Base-by-base conservation (phyloP, 2,797 vertebrate species). In the Pseudomugil gertrudae region DNA sequence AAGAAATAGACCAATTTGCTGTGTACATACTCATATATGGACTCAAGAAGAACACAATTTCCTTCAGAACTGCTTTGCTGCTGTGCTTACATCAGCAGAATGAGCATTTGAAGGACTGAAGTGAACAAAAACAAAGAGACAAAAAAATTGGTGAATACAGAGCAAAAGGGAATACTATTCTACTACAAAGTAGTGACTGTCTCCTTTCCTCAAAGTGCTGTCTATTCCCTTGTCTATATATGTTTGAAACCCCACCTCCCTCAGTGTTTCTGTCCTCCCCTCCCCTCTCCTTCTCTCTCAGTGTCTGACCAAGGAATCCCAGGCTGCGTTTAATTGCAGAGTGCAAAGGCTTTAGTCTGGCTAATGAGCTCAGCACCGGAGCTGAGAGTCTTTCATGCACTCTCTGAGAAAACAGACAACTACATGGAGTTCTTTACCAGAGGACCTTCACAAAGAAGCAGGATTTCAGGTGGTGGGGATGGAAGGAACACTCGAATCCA, bases 251-350 rank as follows among this genome's bases (percentile, higher is more conserved):
- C 88, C 90, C 92, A 90, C 92, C 90, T 92, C 89, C 89, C 81
- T 74, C 62, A 58, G 63, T 64, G 62, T 71, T 58, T 86, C 80
- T 86, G 88, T 83, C 77, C 79, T 79, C 77, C 81, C 84, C 71
- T 87, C 68, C 76, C 62, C 59, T 77, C 65, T 52, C 69, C 81
- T 79, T 73, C 76, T 83, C 80, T 83, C 77, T 84, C 80, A 62
- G 69, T 85, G 84, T 88, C 76, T 66, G 80, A 79, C 89, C 74
- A 79, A 93, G 89, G 93, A 94, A 92, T 94, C 92, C 91, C 92
- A 91, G 90, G 91, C 94, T 91, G 92, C 72, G 57, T 94, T 94
- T 94, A 93, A 94, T 94, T 94, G 94, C 86, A 85, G 91, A 89
- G 92, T 87, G 89, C 87, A 86, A 88, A 84, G 74, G 80, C 85